These are phyloP conservation scores for Entomobrya proxima DNA, from an alignment of 2,888 invertebrate genomes.

Conservation along the genomic window DNA sequence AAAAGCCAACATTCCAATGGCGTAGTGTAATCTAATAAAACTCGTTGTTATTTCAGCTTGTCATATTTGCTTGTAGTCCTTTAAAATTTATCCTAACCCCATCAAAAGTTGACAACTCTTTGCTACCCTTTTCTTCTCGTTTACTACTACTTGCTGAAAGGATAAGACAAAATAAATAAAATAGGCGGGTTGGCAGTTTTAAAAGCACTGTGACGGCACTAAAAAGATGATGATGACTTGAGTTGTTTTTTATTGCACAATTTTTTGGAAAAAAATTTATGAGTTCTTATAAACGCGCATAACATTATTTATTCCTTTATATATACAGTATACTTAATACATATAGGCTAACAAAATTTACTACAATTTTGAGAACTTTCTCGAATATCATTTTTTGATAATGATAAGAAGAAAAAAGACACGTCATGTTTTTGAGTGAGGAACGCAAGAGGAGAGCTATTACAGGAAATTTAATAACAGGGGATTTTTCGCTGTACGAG, in stretches of 20 bases:
- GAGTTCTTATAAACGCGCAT: not conserved
- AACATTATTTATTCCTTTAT: not conserved
- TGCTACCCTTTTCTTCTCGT: too few species aligned
- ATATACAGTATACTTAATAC: too few species aligned
- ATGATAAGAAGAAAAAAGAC: not conserved
- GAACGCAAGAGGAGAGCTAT: constrained; percentile 23
- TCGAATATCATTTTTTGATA: constrained; percentile 5
- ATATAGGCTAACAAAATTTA: not conserved
- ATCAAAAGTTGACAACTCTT: not conserved
- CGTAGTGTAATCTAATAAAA: not conserved
- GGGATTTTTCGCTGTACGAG: not conserved
- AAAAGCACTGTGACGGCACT: constrained; percentile 1
- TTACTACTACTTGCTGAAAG: not conserved
- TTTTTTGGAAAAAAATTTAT: not conserved
- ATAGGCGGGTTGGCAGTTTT: not conserved
- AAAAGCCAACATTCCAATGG: not conserved
- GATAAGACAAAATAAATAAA: constrained; percentile 36
- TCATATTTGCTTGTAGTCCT: not conserved
- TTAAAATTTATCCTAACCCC: constrained; percentile 4
- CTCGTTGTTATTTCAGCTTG: not conserved
- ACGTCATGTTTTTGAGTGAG: not conserved
- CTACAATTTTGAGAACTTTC: not conserved
- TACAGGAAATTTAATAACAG: constrained; percentile 58
- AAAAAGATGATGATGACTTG: not conserved
- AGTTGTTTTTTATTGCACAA: constrained; percentile 24